Conservation (phyloP, 2,113 vertebrate species). For the Synchiropus splendidus region DNA sequence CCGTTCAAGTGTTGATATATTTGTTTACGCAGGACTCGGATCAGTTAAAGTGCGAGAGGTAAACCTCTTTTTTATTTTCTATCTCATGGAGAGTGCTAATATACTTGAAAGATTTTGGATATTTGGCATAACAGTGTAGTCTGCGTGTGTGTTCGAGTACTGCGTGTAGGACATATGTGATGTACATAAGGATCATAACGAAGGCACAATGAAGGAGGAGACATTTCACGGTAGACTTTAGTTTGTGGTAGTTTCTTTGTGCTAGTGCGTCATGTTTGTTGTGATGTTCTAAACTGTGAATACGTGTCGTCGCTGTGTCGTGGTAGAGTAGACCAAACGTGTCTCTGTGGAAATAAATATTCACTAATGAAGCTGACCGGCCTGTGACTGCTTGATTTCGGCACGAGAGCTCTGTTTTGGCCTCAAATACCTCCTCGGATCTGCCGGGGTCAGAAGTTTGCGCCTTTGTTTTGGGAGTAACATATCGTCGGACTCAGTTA, state of each 20-base stretch:
- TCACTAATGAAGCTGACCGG: slow-evolving; percentile 45
- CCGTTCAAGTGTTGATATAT: slow-evolving; percentile 58
- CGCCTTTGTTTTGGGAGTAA: no score
- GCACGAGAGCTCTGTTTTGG: no score
- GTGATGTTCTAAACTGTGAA: slow-evolving; percentile 72
- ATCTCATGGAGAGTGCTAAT: slow-evolving; percentile 58
- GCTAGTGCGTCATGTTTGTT: slow-evolving; percentile 50
- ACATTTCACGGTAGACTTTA: slow-evolving; percentile 40
- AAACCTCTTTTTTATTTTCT: slow-evolving; percentile 34
- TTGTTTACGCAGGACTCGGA: slow-evolving; percentile 33
- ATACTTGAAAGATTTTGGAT: slow-evolving; percentile 60
- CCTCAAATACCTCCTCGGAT: no score
- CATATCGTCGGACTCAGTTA: no score
- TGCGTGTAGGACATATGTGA: slow-evolving; percentile 62
- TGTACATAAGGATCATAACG: slow-evolving; percentile 58
- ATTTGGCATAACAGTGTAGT: slow-evolving; percentile 35
- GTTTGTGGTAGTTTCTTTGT: slow-evolving; percentile 37
- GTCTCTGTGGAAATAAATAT: slow-evolving; percentile 69
- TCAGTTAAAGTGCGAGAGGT: slow-evolving; percentile 38
- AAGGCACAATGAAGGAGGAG: slow-evolving; percentile 59
- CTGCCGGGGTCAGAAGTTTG: no score
- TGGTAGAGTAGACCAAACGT: slow-evolving; percentile 53
- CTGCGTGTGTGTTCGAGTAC: slow-evolving; percentile 50
- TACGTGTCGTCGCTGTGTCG: slow-evolving; percentile 58
- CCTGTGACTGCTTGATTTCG: slow-evolving; percentile 24